A percentile compares a stretch with the other conserved stretches of the same genome.
Evolutionary conservation across 2,797 vertebrate genomes (phyloP).

Genomic region (Atherinosoma microstoma): DNA sequence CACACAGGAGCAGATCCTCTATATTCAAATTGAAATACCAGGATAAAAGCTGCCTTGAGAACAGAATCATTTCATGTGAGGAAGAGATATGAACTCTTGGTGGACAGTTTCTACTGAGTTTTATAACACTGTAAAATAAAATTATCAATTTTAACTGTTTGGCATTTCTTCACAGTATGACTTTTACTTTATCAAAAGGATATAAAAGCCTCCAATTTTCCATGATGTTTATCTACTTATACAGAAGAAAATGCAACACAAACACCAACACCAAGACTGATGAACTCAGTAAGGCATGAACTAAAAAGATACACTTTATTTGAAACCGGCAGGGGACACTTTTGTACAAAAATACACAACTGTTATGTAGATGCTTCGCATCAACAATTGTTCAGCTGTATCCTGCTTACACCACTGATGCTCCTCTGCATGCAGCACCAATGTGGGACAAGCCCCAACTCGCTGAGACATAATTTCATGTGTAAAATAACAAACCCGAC

Average conservation of each 20-base stretch:
- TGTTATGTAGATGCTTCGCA: conserved; percentile 64
- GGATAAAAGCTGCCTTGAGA: too few relatives aligned
- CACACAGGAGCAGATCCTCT: too few relatives aligned
- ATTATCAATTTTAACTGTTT: not conserved
- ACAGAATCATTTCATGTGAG: not conserved
- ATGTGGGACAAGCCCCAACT: conserved; percentile 50
- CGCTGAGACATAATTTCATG: conserved; percentile 60
- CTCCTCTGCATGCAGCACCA: conserved; percentile 66
- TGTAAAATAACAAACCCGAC: conserved; percentile 70
- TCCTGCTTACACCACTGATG: conserved; percentile 60
- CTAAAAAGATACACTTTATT: conserved; percentile 85
- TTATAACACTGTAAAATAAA: not conserved
- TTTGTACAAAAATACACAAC: conserved; percentile 84
- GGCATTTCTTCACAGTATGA: not conserved
- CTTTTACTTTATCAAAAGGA: not conserved
- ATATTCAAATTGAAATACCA: too few relatives aligned
- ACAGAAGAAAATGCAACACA: not conserved
- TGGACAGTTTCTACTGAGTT: not conserved
- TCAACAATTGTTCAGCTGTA: conserved; percentile 66
- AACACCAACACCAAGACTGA: conserved; percentile 31
- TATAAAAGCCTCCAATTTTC: not conserved
- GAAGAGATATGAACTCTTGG: not conserved
- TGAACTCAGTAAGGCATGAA: conserved; percentile 66
- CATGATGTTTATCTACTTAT: too few relatives aligned
- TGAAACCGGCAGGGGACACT: conserved; percentile 75